Evolutionary conservation across 2,113 vertebrate genomes (phyloP).

Genomic region (Elephas maximus): DNA sequence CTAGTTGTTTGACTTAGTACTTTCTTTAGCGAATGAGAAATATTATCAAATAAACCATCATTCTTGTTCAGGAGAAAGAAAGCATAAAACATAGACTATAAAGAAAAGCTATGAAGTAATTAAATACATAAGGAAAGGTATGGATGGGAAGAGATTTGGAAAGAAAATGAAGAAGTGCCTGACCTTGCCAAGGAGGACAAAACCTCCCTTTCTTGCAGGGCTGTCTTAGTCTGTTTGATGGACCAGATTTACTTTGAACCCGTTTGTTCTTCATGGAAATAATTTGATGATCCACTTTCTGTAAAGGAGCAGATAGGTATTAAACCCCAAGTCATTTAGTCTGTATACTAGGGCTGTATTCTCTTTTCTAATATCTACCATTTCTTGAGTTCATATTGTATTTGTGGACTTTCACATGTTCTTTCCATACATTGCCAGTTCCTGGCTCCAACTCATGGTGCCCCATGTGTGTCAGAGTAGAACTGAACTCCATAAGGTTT

Average conservation of each 20-base stretch:
- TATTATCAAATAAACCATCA: constrained; percentile 73
- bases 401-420: not conserved
- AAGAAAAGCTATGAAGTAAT: constrained; percentile 70
- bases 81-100: constrained; percentile 52
- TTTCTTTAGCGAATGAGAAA: constrained; percentile 85
- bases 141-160: not conserved
- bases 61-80: constrained; percentile 72
- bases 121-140: constrained; percentile 38
- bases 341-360: not conserved
- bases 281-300: constrained; percentile 40
- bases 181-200: constrained; percentile 27
- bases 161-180: constrained; percentile 63
- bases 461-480: not conserved
- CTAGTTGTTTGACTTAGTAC: constrained; percentile 83
- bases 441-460: not conserved
- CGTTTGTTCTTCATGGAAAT: constrained; percentile 44
- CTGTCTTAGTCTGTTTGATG: constrained; percentile 1
- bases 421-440: not conserved
- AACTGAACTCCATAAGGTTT: not conserved
- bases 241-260: constrained; percentile 64
- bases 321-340: not conserved
- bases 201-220: constrained; percentile 41
- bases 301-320: constrained; percentile 1
- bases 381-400: not conserved
- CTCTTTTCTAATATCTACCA: not conserved